phyloP scores from a whole-genome alignment of 2,888 invertebrate species.

The Hecatera dysodea region DNA sequence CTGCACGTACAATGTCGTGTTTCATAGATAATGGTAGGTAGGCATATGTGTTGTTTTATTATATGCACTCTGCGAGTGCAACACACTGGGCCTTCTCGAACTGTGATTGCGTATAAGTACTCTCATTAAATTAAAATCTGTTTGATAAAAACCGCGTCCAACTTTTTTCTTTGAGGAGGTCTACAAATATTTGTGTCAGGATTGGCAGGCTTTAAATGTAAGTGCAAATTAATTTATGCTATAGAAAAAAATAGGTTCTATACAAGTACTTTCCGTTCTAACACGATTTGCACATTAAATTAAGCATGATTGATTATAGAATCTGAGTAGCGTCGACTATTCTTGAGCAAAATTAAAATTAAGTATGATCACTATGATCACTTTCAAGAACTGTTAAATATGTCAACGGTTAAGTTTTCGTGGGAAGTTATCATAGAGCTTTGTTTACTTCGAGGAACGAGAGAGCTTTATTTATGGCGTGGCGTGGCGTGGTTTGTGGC shows the following conservation, averaged over 20 bases:
- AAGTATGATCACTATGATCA: not conserved
- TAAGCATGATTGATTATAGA: slow-evolving; percentile 11
- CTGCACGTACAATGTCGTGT: slow-evolving; percentile 43
- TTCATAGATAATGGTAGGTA: slow-evolving; percentile 37
- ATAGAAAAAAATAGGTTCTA: not conserved
- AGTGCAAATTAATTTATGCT: slow-evolving; percentile 4
- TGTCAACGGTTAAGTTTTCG: slow-evolving; percentile 19
- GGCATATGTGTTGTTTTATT: slow-evolving; percentile 11
- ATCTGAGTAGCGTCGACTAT: not conserved
- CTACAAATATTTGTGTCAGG: slow-evolving; percentile 3
- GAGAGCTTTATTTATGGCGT: not conserved
- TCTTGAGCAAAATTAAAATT: slow-evolving; percentile 13
- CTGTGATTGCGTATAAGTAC: slow-evolving; percentile 19
- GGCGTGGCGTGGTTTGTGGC: no score
- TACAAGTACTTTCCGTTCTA: slow-evolving; percentile 10
- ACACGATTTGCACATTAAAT: slow-evolving; percentile 1
- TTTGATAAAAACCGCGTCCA: slow-evolving; percentile 5
- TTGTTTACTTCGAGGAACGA: slow-evolving; percentile 14
- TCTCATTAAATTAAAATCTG: slow-evolving; percentile 24
- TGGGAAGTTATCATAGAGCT: not conserved
- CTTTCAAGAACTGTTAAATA: slow-evolving; percentile 22
- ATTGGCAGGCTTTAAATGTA: not conserved
- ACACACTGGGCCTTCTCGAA: slow-evolving; percentile 31
- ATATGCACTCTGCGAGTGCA: slow-evolving; percentile 31
- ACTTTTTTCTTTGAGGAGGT: slow-evolving; percentile 5